Evolutionary conservation across 2,113 vertebrate genomes (phyloP), one percentile per base, ranked within the genome.

Genomic region (Gopherus flavomarginatus): DNA sequence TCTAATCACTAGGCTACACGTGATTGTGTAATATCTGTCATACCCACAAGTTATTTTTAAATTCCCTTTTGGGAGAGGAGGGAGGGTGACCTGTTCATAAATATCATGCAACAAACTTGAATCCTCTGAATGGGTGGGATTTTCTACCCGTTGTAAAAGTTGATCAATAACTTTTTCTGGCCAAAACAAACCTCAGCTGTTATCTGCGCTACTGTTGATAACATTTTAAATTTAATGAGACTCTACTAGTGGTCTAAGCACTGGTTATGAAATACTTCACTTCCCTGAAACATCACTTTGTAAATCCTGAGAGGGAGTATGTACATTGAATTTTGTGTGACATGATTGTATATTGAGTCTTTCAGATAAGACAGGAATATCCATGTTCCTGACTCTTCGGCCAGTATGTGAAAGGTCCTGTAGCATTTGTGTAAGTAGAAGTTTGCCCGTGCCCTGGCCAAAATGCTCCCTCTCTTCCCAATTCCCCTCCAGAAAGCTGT

Each of bases 81-180:
- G 35, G 2, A 0, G 29, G 35, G 38, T 9, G 2, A 0, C 29
- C 54, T 57, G 44, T 8, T 56, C 11, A 1, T 44, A 3, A 5
- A 44, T 62, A 19, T 57, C 44, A 5, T 24, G 4, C 26, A 38
- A 38, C 52, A 47, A 8, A 22, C 22, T 56, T 17, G 4, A 49
- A 7, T 42, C 44, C 29, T 52, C 12, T 42, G 8, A 5, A 16
- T 19, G 2, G 3, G 24, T 52, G 35, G 62, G 16, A n/a, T n/a
- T 17, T n/a, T 69, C 62, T 69, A 69, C 35, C 21, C 31, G 14
- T 65, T 35, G 59, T 65, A 35, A 69, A 16, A 1, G 8, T 14
- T 69, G 35, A 14, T 69, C 62, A 69, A 10, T 69, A 69, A 69
- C 35, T 69, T n/a, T 69, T 69, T 69, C 6, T 7, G 14, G 14